These are phyloP conservation scores for Peromyscus aztecus DNA, from an alignment of 2,797 vertebrate genomes.

Conservation along the genomic window DNA sequence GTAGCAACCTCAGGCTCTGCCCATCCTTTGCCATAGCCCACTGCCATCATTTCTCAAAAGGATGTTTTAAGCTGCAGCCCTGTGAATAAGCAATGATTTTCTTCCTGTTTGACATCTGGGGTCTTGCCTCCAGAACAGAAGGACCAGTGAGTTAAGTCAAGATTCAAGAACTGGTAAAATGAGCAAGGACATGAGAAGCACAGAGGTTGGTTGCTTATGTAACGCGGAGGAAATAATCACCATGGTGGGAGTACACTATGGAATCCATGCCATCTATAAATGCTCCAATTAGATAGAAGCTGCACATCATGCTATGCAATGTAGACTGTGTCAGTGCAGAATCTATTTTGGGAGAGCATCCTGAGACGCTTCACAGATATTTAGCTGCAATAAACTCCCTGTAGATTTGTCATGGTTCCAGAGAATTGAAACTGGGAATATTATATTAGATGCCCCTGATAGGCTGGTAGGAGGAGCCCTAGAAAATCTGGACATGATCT, in stretches of 20 bases:
- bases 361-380: conserved; percentile 43
- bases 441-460: not conserved
- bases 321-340: not conserved
- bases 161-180: not conserved
- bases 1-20: rapidly evolving
- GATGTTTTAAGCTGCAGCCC: not conserved
- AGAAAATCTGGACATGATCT: not conserved
- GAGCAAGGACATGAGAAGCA: not conserved
- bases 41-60: not conserved
- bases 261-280: conserved; percentile 1
- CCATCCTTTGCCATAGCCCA: not conserved
- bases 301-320: not conserved
- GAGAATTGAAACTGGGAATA: conserved; percentile 18
- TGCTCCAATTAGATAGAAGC: not conserved
- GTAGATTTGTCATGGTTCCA: conserved; percentile 21
- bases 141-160: conserved; percentile 7
- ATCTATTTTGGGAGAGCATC: conserved; percentile 47
- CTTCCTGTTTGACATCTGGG: not conserved
- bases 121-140: not conserved
- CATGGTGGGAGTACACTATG: too few relatives aligned
- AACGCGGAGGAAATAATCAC: not conserved
- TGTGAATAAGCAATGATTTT: conserved; percentile 18
- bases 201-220: not conserved
- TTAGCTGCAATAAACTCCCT: conserved; percentile 40
- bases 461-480: not conserved